Evolutionary conservation across 2,797 vertebrate species (phyloP).

Genomic region (Amazona finschi): DNA sequence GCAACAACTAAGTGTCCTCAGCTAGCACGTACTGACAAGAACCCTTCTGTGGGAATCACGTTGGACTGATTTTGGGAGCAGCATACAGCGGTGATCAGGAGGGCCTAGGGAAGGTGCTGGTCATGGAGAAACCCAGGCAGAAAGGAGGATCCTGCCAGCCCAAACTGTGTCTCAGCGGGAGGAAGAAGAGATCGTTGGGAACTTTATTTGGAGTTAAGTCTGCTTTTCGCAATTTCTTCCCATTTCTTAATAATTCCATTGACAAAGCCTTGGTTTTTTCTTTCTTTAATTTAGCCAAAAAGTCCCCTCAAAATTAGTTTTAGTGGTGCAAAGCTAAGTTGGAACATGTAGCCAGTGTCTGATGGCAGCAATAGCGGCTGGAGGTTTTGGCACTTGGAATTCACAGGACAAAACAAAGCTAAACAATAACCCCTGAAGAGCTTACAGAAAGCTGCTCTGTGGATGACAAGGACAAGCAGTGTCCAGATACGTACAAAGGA

Average conservation of each 20-base stretch:
- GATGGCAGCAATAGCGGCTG: not conserved
- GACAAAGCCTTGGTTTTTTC: not conserved
- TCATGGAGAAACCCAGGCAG: not conserved
- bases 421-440: not conserved
- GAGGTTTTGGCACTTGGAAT: not conserved
- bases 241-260: not conserved
- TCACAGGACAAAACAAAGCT: not conserved
- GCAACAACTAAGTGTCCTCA: not conserved
- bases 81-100: not conserved
- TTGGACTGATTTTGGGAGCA: not conserved
- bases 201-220: not conserved
- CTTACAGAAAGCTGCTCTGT: not conserved
- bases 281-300: not conserved
- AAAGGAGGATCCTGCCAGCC: not conserved
- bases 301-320: rapidly evolving
- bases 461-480: not conserved
- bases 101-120: not conserved
- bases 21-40: rapidly evolving
- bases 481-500: not conserved
- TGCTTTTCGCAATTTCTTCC: not conserved
- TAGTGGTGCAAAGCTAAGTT: not conserved
- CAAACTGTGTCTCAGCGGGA: not conserved
- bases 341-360: rapidly evolving
- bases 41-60: not conserved
- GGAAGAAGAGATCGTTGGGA: not conserved